Evolutionary conservation across 2,113 vertebrate species (phyloP).

Genomic region (Motacilla alba): DNA sequence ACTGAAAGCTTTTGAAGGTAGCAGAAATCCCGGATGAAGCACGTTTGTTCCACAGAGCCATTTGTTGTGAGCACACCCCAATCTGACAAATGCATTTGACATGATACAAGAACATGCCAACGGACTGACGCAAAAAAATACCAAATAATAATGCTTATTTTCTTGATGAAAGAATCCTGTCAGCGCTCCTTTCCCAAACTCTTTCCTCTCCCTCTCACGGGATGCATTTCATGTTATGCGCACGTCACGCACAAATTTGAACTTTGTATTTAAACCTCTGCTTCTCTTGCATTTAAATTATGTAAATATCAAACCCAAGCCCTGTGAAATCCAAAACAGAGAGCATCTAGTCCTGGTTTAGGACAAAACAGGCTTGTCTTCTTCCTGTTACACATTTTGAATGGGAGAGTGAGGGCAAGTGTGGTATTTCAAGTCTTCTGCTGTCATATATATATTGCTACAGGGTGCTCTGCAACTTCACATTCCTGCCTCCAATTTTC

Average conservation of each 20-base stretch:
- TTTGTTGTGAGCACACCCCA: constrained; percentile 16
- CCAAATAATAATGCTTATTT: constrained; percentile 32
- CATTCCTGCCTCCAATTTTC: neutral
- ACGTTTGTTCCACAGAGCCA: constrained; percentile 19
- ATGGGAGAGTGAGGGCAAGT: neutral
- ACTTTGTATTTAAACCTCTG: constrained; percentile 49
- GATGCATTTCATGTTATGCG: neutral
- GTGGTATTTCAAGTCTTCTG: neutral
- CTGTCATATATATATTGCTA: neutral
- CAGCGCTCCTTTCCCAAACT: neutral
- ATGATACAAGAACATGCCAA: neutral
- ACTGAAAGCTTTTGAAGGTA: constrained; percentile 2
- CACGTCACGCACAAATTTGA: neutral
- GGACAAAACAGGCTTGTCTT: constrained; percentile 1
- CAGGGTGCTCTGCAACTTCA: neutral
- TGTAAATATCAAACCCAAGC: constrained; percentile 49
- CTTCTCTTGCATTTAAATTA: constrained; percentile 34
- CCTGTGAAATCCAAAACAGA: constrained; percentile 18
- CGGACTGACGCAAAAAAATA: neutral
- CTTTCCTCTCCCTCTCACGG: neutral
- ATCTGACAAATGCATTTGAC: constrained; percentile 33
- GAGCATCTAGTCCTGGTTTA: neutral
- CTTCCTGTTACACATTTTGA: neutral
- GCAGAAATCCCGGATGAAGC: neutral
- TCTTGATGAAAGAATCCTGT: constrained; percentile 11